Percentiles rank a stretch among this genome's conserved stretches.
These are phyloP conservation scores for Taxidea taxus DNA, from an alignment of 2,113 vertebrate species.

Conservation along the genomic window DNA sequence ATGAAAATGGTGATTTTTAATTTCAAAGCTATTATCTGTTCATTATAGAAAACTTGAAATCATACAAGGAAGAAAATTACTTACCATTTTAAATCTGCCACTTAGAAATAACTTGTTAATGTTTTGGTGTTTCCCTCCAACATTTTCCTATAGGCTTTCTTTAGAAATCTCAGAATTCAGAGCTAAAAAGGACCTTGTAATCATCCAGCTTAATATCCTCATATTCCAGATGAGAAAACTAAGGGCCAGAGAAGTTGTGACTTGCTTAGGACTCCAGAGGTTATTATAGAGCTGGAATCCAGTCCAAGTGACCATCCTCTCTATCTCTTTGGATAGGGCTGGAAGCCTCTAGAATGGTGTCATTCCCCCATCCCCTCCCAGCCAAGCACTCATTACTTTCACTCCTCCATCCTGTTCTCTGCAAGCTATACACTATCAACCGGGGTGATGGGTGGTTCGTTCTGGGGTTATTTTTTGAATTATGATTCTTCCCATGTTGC, in stretches of 20 bases:
- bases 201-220: background rate
- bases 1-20: background rate
- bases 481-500: background rate
- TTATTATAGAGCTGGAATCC: background rate
- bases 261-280: background rate
- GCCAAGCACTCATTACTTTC: background rate
- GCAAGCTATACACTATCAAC: background rate
- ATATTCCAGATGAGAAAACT: background rate
- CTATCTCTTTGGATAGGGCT: background rate
- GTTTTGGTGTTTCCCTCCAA: background rate
- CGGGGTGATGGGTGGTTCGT: background rate
- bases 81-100: background rate
- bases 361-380: background rate
- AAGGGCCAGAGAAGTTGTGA: background rate
- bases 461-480: background rate
- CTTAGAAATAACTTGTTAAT: background rate
- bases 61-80: background rate
- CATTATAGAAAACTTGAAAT: background rate
- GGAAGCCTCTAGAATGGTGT: background rate
- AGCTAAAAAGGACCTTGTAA: background rate
- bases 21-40: background rate
- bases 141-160: background rate
- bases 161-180: background rate
- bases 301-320: background rate
- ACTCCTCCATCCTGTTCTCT: background rate